Evolutionary conservation across 2,888 invertebrate genomes (phyloP), one percentile per base, ranked within the genome.

Genomic region (Leucoptera coffeella): DNA sequence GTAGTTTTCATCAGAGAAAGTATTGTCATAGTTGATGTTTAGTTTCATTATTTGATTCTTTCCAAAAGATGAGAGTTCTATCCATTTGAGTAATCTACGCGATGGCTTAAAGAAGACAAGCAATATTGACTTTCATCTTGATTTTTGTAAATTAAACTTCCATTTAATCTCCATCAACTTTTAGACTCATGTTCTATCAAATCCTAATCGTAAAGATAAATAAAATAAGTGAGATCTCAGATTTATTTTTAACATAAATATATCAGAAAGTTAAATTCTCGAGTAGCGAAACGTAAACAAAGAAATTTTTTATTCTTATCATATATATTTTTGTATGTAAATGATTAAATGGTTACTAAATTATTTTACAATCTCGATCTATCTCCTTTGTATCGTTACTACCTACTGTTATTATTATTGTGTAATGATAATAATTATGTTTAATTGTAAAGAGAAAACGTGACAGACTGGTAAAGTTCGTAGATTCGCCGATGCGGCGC

Each of bases 401-500:
- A 62, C 67, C 61, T 64, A 69, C 59, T 64, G 64, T 65, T 64
- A 67, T 60, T 55, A 51, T 60, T 55, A 48, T 60, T 60, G 12
- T 13, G 21, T 28, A 60, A 65, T 57, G 57, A 61, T 65, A 67
- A 65, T 65, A 61, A 67, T 69, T 67, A 65, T 67, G 67, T 69
- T 65, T 67, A 69, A 65, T 64, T 64, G 64, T 65, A 69, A 69
- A 65, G 64, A 64, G 64, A 69, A 65, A 64, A 67, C 55, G 61
- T 62, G 61, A 65, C 69, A 67, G 69, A 67, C 69, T 69, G 67
- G 69, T 69, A 65, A 67, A 64, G 67, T 69, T 67, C 60, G 65
- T 67, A 69, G 67, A 62, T 67, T 67, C 65, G 65, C 67, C 47
- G 56, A 48, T 58, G 67, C 69, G 67, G 64, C 64, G 62, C 65